phyloP scores from a whole-genome alignment of 2,797 vertebrate genomes.

The Periparus ater region DNA sequence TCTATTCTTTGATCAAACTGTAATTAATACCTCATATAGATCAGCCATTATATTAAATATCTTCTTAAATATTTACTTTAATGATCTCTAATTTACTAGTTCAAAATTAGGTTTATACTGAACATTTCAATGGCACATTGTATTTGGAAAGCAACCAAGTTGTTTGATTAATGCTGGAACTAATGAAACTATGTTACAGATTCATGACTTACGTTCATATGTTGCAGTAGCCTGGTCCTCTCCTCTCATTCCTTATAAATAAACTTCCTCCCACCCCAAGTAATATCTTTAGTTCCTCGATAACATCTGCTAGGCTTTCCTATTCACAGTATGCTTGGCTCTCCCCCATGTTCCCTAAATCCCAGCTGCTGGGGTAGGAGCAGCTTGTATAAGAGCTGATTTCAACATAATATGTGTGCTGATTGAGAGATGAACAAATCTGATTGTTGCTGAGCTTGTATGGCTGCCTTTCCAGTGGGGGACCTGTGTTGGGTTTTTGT shows the following conservation, averaged over 20 bases:
- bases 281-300: slow-evolving; percentile 9
- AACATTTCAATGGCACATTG: neutral
- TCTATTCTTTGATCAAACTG: neutral
- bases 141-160: neutral
- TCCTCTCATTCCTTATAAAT: neutral
- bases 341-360: slow-evolving; percentile 39
- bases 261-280: neutral
- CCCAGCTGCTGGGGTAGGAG: slow-evolving; percentile 51
- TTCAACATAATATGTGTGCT: slow-evolving; percentile 45
- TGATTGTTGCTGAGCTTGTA: neutral
- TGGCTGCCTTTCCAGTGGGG: neutral
- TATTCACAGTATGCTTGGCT: slow-evolving; percentile 36
- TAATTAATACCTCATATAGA: neutral
- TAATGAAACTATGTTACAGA: neutral
- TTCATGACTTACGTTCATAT: neutral
- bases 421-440: slow-evolving; percentile 23
- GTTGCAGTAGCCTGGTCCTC: neutral
- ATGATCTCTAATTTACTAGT: neutral
- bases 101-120: neutral
- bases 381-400: slow-evolving; percentile 30
- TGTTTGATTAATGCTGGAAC: neutral
- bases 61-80: neutral
- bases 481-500: neutral
- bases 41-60: neutral
- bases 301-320: slow-evolving; percentile 41